Percentiles rank a stretch among this genome's conserved stretches.
phyloP scores from a whole-genome alignment of 1,140 invertebrate species.

The Laupala kohalensis region DNA sequence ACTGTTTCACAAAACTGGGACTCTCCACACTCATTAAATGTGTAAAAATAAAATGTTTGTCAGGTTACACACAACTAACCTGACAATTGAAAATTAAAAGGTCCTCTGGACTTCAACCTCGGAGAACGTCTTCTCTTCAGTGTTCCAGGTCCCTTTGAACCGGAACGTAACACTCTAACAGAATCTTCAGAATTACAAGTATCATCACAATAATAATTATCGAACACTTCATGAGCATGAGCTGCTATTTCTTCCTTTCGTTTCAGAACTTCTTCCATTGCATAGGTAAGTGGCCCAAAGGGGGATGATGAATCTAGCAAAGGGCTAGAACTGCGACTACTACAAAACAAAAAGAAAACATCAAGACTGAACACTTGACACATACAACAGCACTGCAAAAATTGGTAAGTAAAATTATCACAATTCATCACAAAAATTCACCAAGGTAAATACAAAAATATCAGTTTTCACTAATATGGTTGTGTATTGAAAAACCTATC shows the following conservation, averaged over 20 bases:
- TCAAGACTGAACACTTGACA: not conserved
- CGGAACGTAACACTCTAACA: not conserved
- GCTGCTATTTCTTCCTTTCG: not conserved
- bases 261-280: not conserved
- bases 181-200: not conserved
- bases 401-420: too few species aligned
- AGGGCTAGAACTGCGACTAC: not conserved
- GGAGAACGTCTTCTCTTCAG: not conserved
- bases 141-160: too few species aligned
- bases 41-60: not conserved
- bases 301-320: not conserved
- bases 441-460: not conserved
- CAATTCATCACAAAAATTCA: too few species aligned
- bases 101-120: not conserved
- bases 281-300: not conserved
- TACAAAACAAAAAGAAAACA: not conserved
- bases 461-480: not conserved
- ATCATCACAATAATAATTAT: not conserved
- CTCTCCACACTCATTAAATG: too few species aligned
- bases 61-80: not conserved
- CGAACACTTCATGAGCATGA: not conserved
- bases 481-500: not conserved
- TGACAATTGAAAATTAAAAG: not conserved
- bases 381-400: too few species aligned
- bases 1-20: too few species aligned